Evolutionary conservation across 2,797 vertebrate genomes (phyloP).

Genomic region (Tenualosa thibaudeaui): DNA sequence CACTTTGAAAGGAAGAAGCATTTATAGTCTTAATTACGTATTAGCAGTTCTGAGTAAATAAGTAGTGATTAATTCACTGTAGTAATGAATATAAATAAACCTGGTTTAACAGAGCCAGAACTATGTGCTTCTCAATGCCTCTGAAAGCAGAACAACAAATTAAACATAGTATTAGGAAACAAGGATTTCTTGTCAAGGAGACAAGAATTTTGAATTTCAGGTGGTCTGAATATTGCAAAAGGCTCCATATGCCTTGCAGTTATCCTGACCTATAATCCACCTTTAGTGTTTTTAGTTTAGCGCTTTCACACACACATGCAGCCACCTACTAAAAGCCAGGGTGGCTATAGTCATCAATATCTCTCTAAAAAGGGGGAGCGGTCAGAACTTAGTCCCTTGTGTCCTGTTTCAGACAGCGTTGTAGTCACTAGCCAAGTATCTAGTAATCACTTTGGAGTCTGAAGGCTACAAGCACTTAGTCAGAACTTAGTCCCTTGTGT

Average conservation of each 20-base stretch:
- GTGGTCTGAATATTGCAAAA: neutral
- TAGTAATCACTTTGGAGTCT: neutral
- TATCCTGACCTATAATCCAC: neutral
- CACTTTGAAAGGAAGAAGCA: constrained; percentile 8
- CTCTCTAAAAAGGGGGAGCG: neutral
- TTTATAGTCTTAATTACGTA: neutral
- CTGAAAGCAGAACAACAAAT: neutral
- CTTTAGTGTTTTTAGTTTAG: neutral
- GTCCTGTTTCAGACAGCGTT: neutral
- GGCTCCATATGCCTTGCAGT: neutral
- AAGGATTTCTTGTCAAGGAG: neutral
- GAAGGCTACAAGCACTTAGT: neutral
- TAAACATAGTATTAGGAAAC: neutral
- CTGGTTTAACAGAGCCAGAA: neutral
- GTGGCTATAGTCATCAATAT: neutral
- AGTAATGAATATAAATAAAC: neutral
- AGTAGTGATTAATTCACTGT: neutral
- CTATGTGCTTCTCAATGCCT: neutral
- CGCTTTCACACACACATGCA: neutral
- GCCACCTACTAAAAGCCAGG: neutral
- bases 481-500: no score
- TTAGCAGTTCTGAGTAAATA: neutral
- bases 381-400: neutral
- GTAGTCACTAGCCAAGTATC: neutral
- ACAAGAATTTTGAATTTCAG: neutral